A percentile compares a stretch with the other conserved stretches of the same genome.
phyloP scores from a whole-genome alignment of 2,888 invertebrate genomes.

The Parnassius glacialis region DNA sequence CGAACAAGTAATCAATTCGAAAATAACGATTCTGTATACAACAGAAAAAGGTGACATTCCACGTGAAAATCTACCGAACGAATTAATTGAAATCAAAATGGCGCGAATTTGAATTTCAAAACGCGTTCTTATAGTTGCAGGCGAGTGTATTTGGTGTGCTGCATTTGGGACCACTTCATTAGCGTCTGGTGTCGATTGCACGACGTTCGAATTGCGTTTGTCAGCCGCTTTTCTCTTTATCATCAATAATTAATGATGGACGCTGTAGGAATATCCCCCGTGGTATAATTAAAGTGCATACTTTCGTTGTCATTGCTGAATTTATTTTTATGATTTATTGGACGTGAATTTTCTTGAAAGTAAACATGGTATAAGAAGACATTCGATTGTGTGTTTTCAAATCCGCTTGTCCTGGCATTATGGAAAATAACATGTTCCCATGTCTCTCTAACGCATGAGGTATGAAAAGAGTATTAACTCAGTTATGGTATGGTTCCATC shows the following conservation, averaged over 20 bases:
- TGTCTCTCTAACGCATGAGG: no score
- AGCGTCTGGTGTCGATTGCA: conserved; percentile 62
- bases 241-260: conserved; percentile 63
- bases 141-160: conserved; percentile 44
- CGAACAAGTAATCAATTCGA: conserved; percentile 24
- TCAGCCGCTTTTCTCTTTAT: conserved; percentile 43
- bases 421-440: no score
- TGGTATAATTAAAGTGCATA: conserved; percentile 39
- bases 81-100: conserved; percentile 32
- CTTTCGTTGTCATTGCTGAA: conserved; percentile 31
- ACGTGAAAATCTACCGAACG: conserved; percentile 29
- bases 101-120: conserved; percentile 45
- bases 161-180: conserved; percentile 56
- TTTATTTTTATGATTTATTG: conserved; percentile 21
- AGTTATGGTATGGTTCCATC: no score
- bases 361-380: not conserved
- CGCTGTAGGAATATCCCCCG: conserved; percentile 30
- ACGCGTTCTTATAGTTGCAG: conserved; percentile 33
- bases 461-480: no score
- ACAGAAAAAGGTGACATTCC: conserved; percentile 28
- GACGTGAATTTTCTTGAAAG: conserved; percentile 26
- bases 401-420: no score
- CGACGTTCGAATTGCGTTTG: conserved; percentile 39
- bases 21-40: conserved; percentile 23
- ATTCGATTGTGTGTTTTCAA: no score